phyloP scores from a whole-genome alignment of 2,888 invertebrate species.

The Penaeus monodon region DNA sequence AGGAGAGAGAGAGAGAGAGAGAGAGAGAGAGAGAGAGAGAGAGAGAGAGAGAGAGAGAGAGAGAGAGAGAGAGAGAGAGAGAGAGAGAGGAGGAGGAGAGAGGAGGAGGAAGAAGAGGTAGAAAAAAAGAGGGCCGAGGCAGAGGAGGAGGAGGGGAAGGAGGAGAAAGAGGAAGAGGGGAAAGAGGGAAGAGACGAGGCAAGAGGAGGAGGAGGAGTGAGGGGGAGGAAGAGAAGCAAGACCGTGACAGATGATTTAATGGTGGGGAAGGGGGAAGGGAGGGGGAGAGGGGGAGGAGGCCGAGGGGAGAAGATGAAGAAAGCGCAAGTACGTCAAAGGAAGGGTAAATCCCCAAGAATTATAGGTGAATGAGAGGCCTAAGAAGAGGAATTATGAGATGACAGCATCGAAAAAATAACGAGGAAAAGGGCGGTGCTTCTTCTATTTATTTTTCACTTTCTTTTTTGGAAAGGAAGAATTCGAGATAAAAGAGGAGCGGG shows the following conservation, averaged over 20 bases:
- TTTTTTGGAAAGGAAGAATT: background rate
- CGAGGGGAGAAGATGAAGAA: background rate
- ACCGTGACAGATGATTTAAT: background rate
- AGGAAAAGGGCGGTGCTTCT: background rate
- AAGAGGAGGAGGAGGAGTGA: background rate
- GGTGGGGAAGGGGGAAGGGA: background rate
- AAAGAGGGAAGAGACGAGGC: background rate
- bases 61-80: no score
- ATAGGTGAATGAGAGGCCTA: background rate
- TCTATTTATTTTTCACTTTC: no score
- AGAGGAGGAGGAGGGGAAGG: background rate
- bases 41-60: background rate
- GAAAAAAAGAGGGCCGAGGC: accelerated
- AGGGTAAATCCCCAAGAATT: background rate
- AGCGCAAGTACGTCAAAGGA: background rate
- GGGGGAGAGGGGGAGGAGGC: background rate
- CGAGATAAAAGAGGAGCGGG: background rate
- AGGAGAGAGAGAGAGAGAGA: background rate
- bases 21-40: background rate
- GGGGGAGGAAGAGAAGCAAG: background rate
- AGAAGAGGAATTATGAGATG: background rate
- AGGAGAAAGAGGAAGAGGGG: background rate
- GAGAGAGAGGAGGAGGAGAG: accelerated
- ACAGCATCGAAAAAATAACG: background rate
- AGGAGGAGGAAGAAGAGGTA: background rate